These are phyloP conservation scores for Laticauda colubrina DNA, from an alignment of 2,113 vertebrate species.

Conservation along the genomic window DNA sequence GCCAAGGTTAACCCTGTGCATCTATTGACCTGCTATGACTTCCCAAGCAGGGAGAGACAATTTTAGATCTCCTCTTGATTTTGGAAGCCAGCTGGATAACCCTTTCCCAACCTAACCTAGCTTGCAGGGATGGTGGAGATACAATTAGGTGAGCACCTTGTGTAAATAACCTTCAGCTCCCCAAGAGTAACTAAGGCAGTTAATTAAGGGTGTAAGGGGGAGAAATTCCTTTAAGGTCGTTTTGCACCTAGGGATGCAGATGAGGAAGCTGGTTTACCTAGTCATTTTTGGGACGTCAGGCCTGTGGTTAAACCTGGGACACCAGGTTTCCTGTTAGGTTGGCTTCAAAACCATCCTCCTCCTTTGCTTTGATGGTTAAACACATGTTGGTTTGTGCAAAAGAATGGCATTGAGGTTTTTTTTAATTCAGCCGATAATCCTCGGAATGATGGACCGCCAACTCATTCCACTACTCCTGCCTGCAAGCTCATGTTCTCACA, in stretches of 20 bases:
- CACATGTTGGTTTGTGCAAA: background rate
- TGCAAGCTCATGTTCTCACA: conserved; percentile 7
- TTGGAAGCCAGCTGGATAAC: background rate
- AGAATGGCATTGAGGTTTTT: background rate
- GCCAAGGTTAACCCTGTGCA: background rate
- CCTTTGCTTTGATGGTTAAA: background rate
- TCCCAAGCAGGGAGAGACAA: background rate
- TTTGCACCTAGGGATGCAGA: background rate
- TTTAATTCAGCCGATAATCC: conserved; percentile 30
- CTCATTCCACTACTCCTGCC: background rate
- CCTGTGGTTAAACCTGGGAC: background rate
- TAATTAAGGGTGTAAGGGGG: background rate
- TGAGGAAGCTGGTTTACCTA: background rate
- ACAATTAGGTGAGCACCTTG: background rate
- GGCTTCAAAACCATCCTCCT: background rate
- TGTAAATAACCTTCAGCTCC: background rate
- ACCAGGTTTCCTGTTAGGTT: background rate
- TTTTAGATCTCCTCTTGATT: background rate
- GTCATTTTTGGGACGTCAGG: background rate
- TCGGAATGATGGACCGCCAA: background rate
- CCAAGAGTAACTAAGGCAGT: background rate
- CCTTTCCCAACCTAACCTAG: background rate
- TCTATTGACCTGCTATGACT: background rate
- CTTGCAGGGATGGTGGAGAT: background rate
- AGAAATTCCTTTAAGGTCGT: background rate